These are phyloP conservation scores for Gobiocypris rarus DNA, from an alignment of 2,113 vertebrate species.

Conservation along the genomic window DNA sequence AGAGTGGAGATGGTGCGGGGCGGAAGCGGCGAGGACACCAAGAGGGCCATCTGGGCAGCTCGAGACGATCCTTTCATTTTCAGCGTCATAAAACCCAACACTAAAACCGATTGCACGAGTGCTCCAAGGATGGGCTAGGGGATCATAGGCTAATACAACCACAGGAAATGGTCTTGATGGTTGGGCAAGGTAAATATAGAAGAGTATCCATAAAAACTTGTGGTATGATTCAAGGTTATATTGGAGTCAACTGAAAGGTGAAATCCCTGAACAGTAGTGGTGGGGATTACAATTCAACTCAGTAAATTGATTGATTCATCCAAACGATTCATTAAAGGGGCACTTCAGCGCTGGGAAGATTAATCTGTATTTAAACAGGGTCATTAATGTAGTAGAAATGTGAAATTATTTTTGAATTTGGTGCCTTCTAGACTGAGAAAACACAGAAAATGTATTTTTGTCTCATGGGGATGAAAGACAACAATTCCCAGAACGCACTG, in stretches of 20 bases:
- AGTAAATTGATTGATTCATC: not conserved
- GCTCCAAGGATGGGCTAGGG: conserved; percentile 30
- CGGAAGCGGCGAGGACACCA: conserved; percentile 36
- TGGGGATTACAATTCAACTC: not conserved
- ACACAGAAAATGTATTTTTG: too few relatives aligned
- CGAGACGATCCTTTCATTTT: conserved; percentile 51
- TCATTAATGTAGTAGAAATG: too few relatives aligned
- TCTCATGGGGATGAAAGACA: too few relatives aligned
- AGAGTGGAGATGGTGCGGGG: conserved; percentile 44
- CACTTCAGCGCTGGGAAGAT: too few relatives aligned
- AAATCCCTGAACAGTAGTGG: not conserved
- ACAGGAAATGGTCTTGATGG: not conserved
- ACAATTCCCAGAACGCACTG: too few relatives aligned
- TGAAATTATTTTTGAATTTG: too few relatives aligned
- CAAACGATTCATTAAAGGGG: not conserved
- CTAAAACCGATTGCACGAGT: conserved; percentile 37
- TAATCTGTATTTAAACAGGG: too few relatives aligned
- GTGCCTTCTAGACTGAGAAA: too few relatives aligned
- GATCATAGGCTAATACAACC: not conserved
- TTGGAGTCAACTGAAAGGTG: not conserved
- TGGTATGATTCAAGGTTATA: not conserved
- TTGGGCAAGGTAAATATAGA: not conserved
- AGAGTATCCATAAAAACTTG: not conserved
- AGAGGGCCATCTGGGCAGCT: conserved; percentile 48
- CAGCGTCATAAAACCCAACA: conserved; percentile 49